phyloP scores from a whole-genome alignment of 2,888 invertebrate species.

The Orthosia cruda region DNA sequence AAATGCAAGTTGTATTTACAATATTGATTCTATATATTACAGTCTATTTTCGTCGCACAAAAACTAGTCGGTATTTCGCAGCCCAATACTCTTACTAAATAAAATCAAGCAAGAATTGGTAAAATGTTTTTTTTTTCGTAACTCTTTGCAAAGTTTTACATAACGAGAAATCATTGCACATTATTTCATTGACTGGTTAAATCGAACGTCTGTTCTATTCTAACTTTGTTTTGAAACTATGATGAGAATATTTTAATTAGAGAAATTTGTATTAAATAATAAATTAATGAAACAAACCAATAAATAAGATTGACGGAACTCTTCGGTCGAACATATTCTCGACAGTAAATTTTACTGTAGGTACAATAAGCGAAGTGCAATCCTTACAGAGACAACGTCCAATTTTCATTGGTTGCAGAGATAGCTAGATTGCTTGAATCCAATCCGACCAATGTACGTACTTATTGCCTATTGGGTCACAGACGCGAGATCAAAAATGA shows the following conservation, averaged over 20 bases:
- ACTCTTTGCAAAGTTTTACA: conserved; percentile 20
- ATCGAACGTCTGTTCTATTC: conserved; percentile 5
- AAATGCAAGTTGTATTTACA: conserved; percentile 5
- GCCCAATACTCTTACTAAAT: conserved; percentile 28
- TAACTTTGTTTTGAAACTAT: conserved; percentile 2
- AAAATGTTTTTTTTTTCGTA: conserved; percentile 38
- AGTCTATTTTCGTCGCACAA: conserved; percentile 1
- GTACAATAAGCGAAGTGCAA: conserved; percentile 25
- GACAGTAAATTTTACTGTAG: neutral
- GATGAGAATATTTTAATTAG: neutral
- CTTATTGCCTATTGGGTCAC: conserved; percentile 29
- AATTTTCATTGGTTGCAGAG: conserved; percentile 12
- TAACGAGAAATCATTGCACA: conserved; percentile 34
- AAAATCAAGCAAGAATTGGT: conserved; percentile 19
- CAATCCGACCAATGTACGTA: neutral
- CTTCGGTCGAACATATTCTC: conserved; percentile 3
- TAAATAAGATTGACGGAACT: conserved; percentile 20
- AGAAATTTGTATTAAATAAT: neutral
- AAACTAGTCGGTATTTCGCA: conserved; percentile 25
- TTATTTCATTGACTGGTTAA: conserved; percentile 30
- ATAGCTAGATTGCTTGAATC: neutral
- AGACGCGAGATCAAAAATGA: conserved; percentile 15
- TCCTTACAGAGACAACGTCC: conserved; percentile 4
- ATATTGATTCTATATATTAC: neutral
- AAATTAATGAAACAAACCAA: conserved; percentile 13